A percentile compares a stretch with the other conserved stretches of the same genome.
These are phyloP conservation scores for Mus musculus DNA, from an alignment of 2,113 vertebrate species.

Conservation along the genomic window DNA sequence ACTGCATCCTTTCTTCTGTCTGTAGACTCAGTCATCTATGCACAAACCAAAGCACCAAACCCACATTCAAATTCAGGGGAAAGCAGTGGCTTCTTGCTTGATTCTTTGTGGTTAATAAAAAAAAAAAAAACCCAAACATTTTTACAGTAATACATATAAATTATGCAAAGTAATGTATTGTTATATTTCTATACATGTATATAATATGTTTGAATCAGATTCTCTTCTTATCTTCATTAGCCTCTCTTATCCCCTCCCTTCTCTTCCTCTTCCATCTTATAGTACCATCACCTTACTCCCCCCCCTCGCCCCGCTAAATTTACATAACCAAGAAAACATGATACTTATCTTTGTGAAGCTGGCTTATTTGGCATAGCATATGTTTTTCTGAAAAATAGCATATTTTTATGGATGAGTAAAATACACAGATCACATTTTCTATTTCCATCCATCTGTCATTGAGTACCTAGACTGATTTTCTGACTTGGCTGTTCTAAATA, in stretches of 20 bases:
- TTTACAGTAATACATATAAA: background rate
- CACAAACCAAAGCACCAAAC: background rate
- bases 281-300: background rate
- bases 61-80: background rate
- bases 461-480: background rate
- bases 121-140: background rate
- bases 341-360: background rate
- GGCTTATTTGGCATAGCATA: background rate
- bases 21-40: background rate
- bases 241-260: background rate
- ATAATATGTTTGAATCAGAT: background rate
- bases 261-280: background rate
- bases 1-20: background rate
- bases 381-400: background rate
- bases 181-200: background rate
- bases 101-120: background rate
- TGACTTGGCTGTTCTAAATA: background rate
- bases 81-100: too few species aligned
- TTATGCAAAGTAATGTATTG: too few species aligned
- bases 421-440: background rate
- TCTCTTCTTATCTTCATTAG: background rate
- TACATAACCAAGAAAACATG: background rate
- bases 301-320: accelerated
- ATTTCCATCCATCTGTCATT: background rate
- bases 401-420: background rate